Base-by-base conservation (phyloP, 2,888 invertebrate species). In the Philaethria dido region DNA sequence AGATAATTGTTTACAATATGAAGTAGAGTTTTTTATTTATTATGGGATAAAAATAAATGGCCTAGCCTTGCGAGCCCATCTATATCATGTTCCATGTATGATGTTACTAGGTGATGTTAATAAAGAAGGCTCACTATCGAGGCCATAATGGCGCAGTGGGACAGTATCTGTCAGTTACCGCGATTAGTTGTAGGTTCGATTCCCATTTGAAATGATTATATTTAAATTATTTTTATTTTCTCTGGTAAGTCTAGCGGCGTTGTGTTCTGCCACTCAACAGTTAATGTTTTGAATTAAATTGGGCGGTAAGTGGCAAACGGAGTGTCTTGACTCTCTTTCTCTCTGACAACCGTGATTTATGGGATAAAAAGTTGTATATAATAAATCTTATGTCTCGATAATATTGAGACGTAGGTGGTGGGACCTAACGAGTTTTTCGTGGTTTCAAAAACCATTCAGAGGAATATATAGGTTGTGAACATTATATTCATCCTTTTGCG, bases 1-100 rank as follows among this genome's bases (percentile, higher is more conserved):
- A 33, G 25, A 52, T 11, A 55, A 8, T 55, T 20, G 20, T 14
- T 55, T 55, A 55, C 20, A 39, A 39, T 36, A 20, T 14, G 14
- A 55, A 29, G 16, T 55, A 57, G 16, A 57, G 42, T 57, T 57
- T 25, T 11, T 3, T 9, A 57, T 57, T 55, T 57, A 57, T 57
- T 57, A 57, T 57, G 16, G 42, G 5, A 42, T 57, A 57, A 57
- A 57, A 42, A 57, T 57, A 57, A 42, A 42, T n/a, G 20, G 20
- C 13, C 5, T 22, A 16, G n/a, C 57, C 57, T 57, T 42, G 42
- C 20, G 20, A 39, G 18, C 4, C 22, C 20, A 0, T 11, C 4
- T 39, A 39, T 57, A 57, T 57, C 42, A 42, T 22, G 13, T 57
- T n/a, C 57, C 4, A 25, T 25, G 8, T 50, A 22, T n/a, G n/a